phyloP scores from a whole-genome alignment of 2,888 invertebrate species.

The Anaspis maculata region DNA sequence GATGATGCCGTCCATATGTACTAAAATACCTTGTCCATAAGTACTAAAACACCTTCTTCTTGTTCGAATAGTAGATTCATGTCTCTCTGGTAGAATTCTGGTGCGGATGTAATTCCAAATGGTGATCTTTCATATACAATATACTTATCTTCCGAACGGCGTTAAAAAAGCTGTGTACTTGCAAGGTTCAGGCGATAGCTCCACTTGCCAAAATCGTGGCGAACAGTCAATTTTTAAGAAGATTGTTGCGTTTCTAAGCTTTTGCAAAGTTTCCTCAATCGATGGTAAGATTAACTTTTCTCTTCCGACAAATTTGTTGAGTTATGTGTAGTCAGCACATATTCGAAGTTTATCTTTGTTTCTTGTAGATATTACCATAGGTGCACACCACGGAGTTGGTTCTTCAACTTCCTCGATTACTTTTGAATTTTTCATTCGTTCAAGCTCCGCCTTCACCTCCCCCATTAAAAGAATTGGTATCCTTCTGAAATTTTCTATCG shows the following conservation, averaged over 20 bases:
- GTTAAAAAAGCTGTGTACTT: constrained; percentile 11
- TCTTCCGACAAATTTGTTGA: constrained; percentile 21
- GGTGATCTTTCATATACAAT: constrained; percentile 10
- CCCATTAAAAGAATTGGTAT: neutral
- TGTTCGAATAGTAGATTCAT: constrained; percentile 1
- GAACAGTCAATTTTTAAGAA: constrained; percentile 21
- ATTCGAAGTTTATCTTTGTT: constrained; percentile 18
- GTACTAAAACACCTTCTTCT: too few relatives aligned
- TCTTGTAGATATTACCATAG: constrained; percentile 30
- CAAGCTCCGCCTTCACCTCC: constrained; percentile 17
- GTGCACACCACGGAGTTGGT: constrained; percentile 32
- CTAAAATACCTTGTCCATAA: too few relatives aligned
- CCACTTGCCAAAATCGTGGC: constrained; percentile 23
- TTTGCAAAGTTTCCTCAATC: constrained; percentile 19
- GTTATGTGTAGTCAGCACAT: constrained; percentile 24
- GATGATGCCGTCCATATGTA: constrained; percentile 13
- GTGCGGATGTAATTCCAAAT: constrained; percentile 10
- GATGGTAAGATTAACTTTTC: constrained; percentile 16
- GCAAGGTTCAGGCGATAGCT: constrained; percentile 1
- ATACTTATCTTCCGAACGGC: constrained; percentile 11
- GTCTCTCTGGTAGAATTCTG: constrained; percentile 9
- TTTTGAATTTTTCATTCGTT: constrained; percentile 19
- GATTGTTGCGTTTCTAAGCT: constrained; percentile 15
- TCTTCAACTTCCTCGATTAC: constrained; percentile 26
- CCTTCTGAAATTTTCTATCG: neutral